A percentile compares a stretch with the other conserved stretches of the same genome.
Conservation (phyloP, 2,888 invertebrate species). For the Saturnia pavonia region DNA sequence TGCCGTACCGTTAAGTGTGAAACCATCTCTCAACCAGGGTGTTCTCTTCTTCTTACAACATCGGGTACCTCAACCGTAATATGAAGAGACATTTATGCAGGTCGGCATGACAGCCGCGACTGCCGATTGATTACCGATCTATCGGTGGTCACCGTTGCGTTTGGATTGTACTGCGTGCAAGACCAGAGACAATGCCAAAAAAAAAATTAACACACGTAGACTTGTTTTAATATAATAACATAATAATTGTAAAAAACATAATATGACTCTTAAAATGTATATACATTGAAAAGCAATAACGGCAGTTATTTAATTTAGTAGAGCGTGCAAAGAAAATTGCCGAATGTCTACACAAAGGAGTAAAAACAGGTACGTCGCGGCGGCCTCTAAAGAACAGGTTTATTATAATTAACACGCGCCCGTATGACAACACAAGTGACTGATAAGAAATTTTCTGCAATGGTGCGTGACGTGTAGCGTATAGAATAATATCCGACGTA, state of each 20-base stretch:
- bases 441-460: constrained; percentile 39
- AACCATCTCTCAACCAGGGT: too few species aligned
- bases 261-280: not conserved
- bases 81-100: too few species aligned
- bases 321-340: constrained; percentile 16
- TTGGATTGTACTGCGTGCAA: too few species aligned
- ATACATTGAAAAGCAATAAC: not conserved
- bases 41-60: too few species aligned
- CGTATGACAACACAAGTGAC: constrained; percentile 28
- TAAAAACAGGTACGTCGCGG: constrained; percentile 1
- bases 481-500: constrained; percentile 1
- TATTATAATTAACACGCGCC: constrained; percentile 25
- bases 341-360: constrained; percentile 3
- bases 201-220: not conserved
- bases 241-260: too few species aligned
- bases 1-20: too few species aligned
- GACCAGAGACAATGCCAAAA: too few species aligned
- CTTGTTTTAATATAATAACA: not conserved
- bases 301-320: constrained; percentile 13
- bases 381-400: constrained; percentile 33
- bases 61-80: too few species aligned
- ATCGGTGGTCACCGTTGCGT: too few species aligned
- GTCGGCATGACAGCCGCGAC: too few species aligned
- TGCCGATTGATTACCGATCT: too few species aligned
- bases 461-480: constrained; percentile 2